Conservation (phyloP, 2,113 vertebrate species). For the Anoura caudifer region DNA sequence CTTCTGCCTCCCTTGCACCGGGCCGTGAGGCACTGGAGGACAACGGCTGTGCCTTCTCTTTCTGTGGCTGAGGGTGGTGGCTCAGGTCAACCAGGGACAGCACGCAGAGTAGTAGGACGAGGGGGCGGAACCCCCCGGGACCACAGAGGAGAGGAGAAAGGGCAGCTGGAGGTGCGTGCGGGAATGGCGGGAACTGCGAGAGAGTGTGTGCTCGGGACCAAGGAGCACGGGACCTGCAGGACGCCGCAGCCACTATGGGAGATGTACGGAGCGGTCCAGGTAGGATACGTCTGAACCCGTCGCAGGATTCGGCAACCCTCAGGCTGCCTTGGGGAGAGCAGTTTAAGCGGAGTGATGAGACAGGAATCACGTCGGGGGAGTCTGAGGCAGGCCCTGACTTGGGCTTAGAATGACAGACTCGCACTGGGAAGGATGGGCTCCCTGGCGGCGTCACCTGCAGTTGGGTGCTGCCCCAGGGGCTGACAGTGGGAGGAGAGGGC, state of each 20-base stretch:
- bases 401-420: background rate
- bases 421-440: background rate
- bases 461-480: background rate
- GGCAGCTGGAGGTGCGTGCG: background rate
- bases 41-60: background rate
- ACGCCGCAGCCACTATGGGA: background rate
- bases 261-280: background rate
- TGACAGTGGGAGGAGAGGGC: background rate
- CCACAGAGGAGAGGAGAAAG: background rate
- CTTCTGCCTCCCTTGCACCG: background rate
- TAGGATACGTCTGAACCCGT: background rate
- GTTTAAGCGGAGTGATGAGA: background rate
- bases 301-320: background rate
- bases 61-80: background rate
- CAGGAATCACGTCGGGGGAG: too few relatives aligned
- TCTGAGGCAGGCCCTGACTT: background rate
- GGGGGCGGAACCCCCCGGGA: background rate
- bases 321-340: background rate
- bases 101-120: background rate
- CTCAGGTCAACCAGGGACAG: background rate
- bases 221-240: background rate
- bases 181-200: background rate
- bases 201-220: background rate
- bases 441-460: rapidly evolving
- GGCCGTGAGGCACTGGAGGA: background rate